Percentiles rank a stretch among this genome's conserved stretches.
Evolutionary conservation across 35 echinoderm and acorn worm genomes (phyloP).

Genomic region (Ophioderma brevispina): DNA sequence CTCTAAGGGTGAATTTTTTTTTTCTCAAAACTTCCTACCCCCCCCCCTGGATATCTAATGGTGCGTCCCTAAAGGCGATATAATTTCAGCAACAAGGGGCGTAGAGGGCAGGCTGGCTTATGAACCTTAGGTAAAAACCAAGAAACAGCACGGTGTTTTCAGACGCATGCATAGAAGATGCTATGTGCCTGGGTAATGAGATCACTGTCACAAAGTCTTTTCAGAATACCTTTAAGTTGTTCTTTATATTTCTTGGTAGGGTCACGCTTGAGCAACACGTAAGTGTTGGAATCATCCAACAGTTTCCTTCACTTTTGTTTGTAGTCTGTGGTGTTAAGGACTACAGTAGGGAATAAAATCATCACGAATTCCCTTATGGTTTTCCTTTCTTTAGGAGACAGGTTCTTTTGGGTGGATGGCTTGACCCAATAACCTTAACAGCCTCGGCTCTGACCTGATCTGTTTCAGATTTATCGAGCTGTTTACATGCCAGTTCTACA

Average conservation of each 20-base stretch:
- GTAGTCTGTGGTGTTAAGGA: not conserved
- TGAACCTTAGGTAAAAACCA: not conserved
- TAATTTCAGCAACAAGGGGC: not conserved
- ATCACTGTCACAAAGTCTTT: not conserved
- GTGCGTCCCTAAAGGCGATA: no score
- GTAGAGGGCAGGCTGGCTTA: not conserved
- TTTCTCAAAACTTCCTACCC: no score
- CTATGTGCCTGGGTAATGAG: not conserved
- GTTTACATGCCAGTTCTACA: not conserved
- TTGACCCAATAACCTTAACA: not conserved
- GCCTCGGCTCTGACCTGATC: constrained; percentile 10
- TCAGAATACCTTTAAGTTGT: not conserved
- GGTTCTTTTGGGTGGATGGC: not conserved
- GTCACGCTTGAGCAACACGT: not conserved
- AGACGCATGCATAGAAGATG: not conserved
- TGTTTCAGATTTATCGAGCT: not conserved
- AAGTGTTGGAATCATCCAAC: not conserved
- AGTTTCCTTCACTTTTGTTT: not conserved
- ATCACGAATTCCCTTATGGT: not conserved
- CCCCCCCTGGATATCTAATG: no score
- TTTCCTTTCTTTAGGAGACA: not conserved
- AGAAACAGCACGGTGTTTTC: not conserved
- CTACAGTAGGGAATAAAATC: not conserved
- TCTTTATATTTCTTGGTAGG: not conserved
- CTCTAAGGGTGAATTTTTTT: no score